A percentile compares a stretch with the other conserved stretches of the same genome.
phyloP scores from a whole-genome alignment of 2,797 vertebrate genomes.

The Centropyge bicolor region DNA sequence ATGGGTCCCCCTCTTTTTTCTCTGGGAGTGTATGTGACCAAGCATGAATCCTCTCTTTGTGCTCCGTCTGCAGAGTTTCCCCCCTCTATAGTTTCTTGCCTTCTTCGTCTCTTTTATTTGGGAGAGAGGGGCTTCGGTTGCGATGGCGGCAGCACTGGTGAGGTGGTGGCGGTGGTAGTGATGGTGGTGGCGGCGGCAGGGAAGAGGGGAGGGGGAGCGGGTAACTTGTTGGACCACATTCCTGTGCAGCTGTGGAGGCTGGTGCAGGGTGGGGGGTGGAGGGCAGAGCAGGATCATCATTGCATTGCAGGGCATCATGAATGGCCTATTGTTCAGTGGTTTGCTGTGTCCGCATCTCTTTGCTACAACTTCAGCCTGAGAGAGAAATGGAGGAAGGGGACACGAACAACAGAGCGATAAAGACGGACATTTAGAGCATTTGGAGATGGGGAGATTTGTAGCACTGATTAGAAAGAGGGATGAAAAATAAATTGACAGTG shows the following conservation, averaged over 20 bases:
- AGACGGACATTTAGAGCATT: conserved; percentile 19
- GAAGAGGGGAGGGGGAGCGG: conserved; percentile 31
- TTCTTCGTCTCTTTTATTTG: conserved; percentile 78
- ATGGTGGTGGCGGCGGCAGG: conserved; percentile 70
- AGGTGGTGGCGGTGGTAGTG: conserved; percentile 74
- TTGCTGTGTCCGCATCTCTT: conserved; percentile 78
- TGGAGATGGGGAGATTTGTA: background rate
- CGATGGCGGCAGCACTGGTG: conserved; percentile 75
- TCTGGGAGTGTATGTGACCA: conserved; percentile 78
- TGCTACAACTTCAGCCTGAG: conserved; percentile 58
- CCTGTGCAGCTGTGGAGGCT: conserved; percentile 89
- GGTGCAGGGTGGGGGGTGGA: conserved; percentile 76
- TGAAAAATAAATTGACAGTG: background rate
- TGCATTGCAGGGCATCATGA: conserved; percentile 86
- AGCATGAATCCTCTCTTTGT: conserved; percentile 90
- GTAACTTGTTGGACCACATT: conserved; percentile 87
- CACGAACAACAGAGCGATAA: conserved; percentile 14
- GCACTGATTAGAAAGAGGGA: background rate
- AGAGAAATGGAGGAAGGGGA: conserved; percentile 45
- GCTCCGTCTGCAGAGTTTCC: conserved; percentile 78
- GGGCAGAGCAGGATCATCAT: conserved; percentile 83
- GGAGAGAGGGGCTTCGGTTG: conserved; percentile 77
- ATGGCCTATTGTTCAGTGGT: conserved; percentile 86
- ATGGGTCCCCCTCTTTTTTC: conserved; percentile 85
- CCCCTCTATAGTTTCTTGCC: conserved; percentile 79